These are phyloP conservation scores for Astatotilapia flaviijosephi DNA, from an alignment of 2,113 vertebrate species.

Conservation along the genomic window DNA sequence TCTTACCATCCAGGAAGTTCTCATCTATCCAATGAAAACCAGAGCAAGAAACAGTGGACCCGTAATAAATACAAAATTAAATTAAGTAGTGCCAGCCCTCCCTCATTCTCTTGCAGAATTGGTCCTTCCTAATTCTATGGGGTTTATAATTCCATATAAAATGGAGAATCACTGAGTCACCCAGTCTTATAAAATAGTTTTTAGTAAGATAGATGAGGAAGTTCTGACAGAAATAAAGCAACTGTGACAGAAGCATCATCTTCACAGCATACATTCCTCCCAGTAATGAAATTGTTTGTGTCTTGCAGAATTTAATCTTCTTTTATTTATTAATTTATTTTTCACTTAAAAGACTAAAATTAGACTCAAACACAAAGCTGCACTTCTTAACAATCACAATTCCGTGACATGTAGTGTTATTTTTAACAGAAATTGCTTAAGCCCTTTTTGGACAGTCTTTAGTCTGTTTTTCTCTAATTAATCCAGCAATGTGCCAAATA, in stretches of 20 bases:
- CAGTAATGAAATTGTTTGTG: neutral
- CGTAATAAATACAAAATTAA: neutral
- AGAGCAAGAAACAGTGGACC: neutral
- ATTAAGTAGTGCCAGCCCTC: neutral
- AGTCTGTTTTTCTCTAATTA: neutral
- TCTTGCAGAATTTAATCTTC: neutral
- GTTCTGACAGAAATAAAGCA: neutral
- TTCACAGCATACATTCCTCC: neutral
- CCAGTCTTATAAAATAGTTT: neutral
- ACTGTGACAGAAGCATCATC: neutral
- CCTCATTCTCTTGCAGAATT: neutral
- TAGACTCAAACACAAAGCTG: neutral
- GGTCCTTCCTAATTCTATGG: neutral
- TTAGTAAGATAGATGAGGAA: neutral
- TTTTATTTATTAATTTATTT: neutral
- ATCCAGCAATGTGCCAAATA: neutral
- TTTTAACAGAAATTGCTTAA: neutral
- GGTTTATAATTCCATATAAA: neutral
- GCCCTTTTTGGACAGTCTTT: neutral
- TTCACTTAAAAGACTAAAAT: neutral
- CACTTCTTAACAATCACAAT: neutral
- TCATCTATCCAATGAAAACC: neutral
- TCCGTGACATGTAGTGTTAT: neutral
- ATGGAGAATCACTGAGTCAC: neutral
- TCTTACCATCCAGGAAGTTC: neutral